A percentile compares a stretch with the other conserved stretches of the same genome.
Conservation (phyloP, 2,797 vertebrate species). For the Macrochelys suwanniensis region DNA sequence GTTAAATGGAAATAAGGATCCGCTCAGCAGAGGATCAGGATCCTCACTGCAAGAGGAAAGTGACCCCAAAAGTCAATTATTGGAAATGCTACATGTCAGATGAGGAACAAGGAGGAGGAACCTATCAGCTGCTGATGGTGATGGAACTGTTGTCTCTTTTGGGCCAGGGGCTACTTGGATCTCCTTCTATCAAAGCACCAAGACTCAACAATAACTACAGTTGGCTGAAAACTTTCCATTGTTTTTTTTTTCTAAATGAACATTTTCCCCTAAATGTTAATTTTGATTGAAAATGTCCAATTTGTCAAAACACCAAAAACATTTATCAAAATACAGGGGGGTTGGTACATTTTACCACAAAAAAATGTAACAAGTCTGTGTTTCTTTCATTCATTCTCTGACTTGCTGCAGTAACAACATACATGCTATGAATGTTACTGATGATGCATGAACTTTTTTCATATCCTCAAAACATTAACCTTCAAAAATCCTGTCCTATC, state of each 20-base stretch:
- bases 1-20: background rate
- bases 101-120: background rate
- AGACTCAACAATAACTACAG: background rate
- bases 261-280: background rate
- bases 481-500: background rate
- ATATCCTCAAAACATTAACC: background rate
- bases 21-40: background rate
- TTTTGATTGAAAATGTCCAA: background rate
- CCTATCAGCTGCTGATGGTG: background rate
- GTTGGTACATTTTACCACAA: background rate
- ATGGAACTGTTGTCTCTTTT: background rate
- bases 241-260: background rate
- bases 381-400: background rate
- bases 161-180: background rate
- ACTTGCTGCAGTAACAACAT: rapidly evolving
- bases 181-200: background rate
- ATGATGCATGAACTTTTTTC: rapidly evolving
- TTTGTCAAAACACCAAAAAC: background rate
- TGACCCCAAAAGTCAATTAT: background rate
- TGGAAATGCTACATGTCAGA: background rate
- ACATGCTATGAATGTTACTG: background rate
- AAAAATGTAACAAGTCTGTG: background rate
- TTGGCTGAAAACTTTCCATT: background rate
- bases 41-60: background rate
- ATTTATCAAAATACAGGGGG: background rate